Evolutionary conservation across 2,888 invertebrate genomes (phyloP).

Genomic region (Tenthredo distinguenda): DNA sequence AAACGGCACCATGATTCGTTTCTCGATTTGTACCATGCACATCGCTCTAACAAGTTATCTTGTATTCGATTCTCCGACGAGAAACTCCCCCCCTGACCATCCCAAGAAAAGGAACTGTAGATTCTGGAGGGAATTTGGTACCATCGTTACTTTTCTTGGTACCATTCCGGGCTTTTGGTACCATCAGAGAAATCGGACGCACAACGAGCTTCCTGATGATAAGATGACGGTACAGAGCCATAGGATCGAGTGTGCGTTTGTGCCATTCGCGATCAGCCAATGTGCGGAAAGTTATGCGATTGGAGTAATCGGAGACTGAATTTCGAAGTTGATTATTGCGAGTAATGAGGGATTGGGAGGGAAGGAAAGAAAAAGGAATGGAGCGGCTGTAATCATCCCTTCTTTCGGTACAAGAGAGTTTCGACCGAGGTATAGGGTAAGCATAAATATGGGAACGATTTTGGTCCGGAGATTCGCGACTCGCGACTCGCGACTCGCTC

Average conservation of each 20-base stretch:
- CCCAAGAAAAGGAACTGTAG: background rate
- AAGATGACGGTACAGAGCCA: background rate
- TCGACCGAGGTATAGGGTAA: background rate
- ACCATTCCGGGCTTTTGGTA: background rate
- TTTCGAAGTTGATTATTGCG: background rate
- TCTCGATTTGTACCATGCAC: background rate
- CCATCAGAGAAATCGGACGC: background rate
- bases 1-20: constrained; percentile 9
- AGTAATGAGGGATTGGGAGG: background rate
- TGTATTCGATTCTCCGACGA: background rate
- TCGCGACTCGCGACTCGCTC: constrained; percentile 44
- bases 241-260: background rate
- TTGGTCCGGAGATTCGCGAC: background rate
- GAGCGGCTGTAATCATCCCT: constrained; percentile 4
- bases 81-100: background rate
- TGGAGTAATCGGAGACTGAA: background rate
- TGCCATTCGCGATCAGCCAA: background rate
- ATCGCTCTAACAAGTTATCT: too few relatives aligned
- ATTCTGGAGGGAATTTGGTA: background rate
- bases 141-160: too few relatives aligned
- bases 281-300: background rate
- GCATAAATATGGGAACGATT: constrained; percentile 14
- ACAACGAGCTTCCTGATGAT: background rate
- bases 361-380: background rate
- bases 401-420: background rate